Base-by-base conservation (phyloP, 2,113 vertebrate species). In the Rissa tridactyla region DNA sequence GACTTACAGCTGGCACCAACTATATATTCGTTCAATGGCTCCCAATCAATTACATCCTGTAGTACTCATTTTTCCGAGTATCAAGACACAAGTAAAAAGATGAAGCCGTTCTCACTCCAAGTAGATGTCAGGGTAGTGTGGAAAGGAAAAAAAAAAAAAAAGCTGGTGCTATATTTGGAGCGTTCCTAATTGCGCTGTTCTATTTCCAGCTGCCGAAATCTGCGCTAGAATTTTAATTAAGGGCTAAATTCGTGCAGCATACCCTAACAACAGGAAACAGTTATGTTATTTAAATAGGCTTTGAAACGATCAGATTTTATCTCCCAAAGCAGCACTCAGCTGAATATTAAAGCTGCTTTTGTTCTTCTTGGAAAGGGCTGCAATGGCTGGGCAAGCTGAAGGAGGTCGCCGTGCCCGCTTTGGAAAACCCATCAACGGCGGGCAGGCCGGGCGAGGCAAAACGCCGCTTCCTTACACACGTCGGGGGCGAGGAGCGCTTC, bases 221-320 rank as follows among this genome's bases (percentile, higher is more conserved):
- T 30, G 9, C 3, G 6, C 88, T 91, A 95, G 96, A 94, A 97
- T 96, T 96, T 97, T 95, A 97, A 98, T 96, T 96, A 97, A 92
- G 70, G 85, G 76, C 92, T 94, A 94, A 95, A 97, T 91, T 72
- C n/a, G 34, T 84, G 77, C 94, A 40, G 81, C 91, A 70, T 72
- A 94, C 84, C 75, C 79, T 83, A 88, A 91, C 80, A 92, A 86
- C 94, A 93, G 96, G 95, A 96, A 96, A 64, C 86, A 79, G 85
- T 64, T 84, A 82, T 25, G 70, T 94, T 86, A 96, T 79, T 98
- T 93, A 87, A 95, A 92, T 15, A 87, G 77, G 49, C 71, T 96
- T 96, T 94, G 61, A 75, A 97, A 86, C 11, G n/a, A 84, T 60
- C 87, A 70, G 80, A 83, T 96, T 93, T 89, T 18, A 75, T 95